Evolutionary conservation across 2,113 vertebrate genomes (phyloP), one percentile per base, ranked within the genome.

Genomic region (Ceyx margarethae): DNA sequence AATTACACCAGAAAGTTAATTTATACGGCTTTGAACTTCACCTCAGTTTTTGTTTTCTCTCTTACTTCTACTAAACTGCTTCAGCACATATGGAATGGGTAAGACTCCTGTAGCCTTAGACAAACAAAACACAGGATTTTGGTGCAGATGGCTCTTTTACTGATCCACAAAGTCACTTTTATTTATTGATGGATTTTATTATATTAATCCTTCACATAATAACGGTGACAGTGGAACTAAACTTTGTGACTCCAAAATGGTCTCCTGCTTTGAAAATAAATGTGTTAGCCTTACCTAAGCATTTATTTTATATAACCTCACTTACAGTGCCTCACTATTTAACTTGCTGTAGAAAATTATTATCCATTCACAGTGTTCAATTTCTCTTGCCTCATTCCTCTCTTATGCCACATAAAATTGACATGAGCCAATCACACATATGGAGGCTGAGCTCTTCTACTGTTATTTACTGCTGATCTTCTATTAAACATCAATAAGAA

Each of bases 221-320:
- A 89, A 64, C 5, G 81, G 10, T 73, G 64, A 86, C 33, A 91
- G 37, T 16, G 35, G 51, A 95, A 93, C 92, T 87, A 94, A 93
- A 89, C 23, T 54, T 67, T 67, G 31, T 61, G 43, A 76, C 42
- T 78, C 19, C 51, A 84, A 85, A 79, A 78, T 57, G 10, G 4
- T 85, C 11, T 50, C 9, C 35, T 51, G 17, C 35, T 95, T 81
- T 93, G 76, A 50, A 94, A 93, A 72, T 12, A 45, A 91, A 73
- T 80, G 8, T 18, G 42, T 81, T n/a, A 56, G 22, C 35, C 37
- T 87, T 67, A 54, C 9, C 16, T 79, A 53, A 81, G 25, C 11
- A 69, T 58, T 77, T 61, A 33, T 85, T 66, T 68, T 58, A 35
- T 48, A 12, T 43, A 54, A 68, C 12, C 76, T 58, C 15, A 56